A percentile compares a stretch with the other conserved stretches of the same genome.
Evolutionary conservation across 2,797 vertebrate species (phyloP).

Genomic region (Cetoscarus ocellatus): DNA sequence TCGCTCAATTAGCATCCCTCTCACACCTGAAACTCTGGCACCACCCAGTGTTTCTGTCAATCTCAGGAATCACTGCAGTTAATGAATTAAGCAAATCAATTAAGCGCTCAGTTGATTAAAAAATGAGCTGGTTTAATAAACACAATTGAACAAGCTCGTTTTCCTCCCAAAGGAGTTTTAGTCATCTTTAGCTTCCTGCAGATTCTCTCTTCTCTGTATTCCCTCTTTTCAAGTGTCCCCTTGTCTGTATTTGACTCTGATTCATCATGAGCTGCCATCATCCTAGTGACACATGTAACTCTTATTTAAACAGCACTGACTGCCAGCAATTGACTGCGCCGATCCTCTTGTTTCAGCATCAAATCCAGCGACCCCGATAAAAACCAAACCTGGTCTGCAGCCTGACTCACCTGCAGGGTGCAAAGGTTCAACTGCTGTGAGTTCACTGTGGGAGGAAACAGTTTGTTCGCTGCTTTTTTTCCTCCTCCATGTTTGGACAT

Average conservation of each 20-base stretch:
- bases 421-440: constrained; percentile 38
- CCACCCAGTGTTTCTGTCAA: constrained; percentile 58
- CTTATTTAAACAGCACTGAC: constrained; percentile 19
- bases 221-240: constrained; percentile 2
- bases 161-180: constrained; percentile 19
- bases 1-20: constrained; percentile 57
- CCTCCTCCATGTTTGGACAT: background rate
- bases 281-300: constrained; percentile 45
- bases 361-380: constrained; percentile 29
- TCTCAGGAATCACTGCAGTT: constrained; percentile 63
- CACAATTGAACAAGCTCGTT: constrained; percentile 22
- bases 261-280: constrained; percentile 42
- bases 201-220: constrained; percentile 2
- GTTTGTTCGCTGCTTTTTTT: constrained; percentile 8
- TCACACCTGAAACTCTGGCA: constrained; percentile 68
- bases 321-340: constrained; percentile 8
- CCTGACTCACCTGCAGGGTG: constrained; percentile 37
- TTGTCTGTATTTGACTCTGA: constrained; percentile 49
- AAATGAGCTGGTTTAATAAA: constrained; percentile 66
- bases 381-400: constrained; percentile 27
- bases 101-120: constrained; percentile 70
- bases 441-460: constrained; percentile 12
- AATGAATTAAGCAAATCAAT: constrained; percentile 79
- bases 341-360: constrained; percentile 43
- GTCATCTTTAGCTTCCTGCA: constrained; percentile 5